A percentile compares a stretch with the other conserved stretches of the same genome.
Conservation (phyloP, 1,140 invertebrate species). For the Hermatobates lingyangjiaoensis region DNA sequence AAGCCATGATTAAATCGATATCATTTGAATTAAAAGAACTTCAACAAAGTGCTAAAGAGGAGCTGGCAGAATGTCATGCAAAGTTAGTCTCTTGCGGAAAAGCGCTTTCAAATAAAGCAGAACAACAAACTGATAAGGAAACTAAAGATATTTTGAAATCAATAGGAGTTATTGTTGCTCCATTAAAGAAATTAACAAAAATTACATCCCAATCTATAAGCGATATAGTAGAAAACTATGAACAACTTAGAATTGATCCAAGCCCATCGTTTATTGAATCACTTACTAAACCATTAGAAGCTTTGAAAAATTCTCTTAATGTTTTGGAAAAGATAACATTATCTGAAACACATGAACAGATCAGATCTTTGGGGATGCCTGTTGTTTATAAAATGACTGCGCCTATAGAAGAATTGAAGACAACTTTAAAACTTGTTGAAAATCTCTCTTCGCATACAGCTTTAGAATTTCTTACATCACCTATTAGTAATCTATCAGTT, state of each 20-base stretch:
- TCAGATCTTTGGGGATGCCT: slow-evolving; percentile 12
- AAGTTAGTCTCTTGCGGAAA: slow-evolving; percentile 4
- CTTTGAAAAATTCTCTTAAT: slow-evolving; percentile 10
- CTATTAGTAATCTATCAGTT: slow-evolving; percentile 30
- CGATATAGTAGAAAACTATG: slow-evolving; percentile 13
- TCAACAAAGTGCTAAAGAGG: slow-evolving; percentile 11
- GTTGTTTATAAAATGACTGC: slow-evolving; percentile 16
- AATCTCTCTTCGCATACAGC: slow-evolving; percentile 18
- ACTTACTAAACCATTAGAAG: slow-evolving; percentile 15
- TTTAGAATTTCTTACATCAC: slow-evolving; percentile 27
- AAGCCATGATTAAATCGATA: slow-evolving; percentile 8
- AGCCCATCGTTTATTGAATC: slow-evolving; percentile 11
- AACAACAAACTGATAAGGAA: slow-evolving; percentile 11
- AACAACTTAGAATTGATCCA: slow-evolving; percentile 7
- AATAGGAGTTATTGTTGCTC: slow-evolving; percentile 12
- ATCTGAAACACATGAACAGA: slow-evolving; percentile 9
- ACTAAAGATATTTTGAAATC: slow-evolving; percentile 13
- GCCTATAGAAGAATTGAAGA: slow-evolving; percentile 18
- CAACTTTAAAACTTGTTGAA: slow-evolving; percentile 17
- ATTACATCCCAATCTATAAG: slow-evolving; percentile 16
- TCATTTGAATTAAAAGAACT: slow-evolving; percentile 8
- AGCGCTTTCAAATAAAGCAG: slow-evolving; percentile 6
- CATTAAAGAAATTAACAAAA: slow-evolving; percentile 15
- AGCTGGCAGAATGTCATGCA: slow-evolving; percentile 10
- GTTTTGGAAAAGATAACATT: slow-evolving; percentile 12